Evolutionary conservation across 1,140 invertebrate species (phyloP).

Genomic region (Bilobella aurantiaca): DNA sequence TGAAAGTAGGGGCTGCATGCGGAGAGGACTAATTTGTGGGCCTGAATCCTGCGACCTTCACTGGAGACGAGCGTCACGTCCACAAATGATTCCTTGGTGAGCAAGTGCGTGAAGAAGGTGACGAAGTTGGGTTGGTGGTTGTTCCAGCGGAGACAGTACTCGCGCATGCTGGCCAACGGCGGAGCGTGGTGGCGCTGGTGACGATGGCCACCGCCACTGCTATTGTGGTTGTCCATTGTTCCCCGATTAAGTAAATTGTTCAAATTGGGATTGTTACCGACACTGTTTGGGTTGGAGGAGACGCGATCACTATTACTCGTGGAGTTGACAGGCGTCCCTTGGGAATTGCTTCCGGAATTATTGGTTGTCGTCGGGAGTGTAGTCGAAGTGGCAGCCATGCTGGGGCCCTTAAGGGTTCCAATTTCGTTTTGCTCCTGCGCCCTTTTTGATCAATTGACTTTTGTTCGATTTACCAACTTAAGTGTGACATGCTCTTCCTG

Average conservation of each 20-base stretch:
- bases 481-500: no score
- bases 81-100: slow-evolving; percentile 68
- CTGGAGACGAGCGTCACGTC: slow-evolving; percentile 74
- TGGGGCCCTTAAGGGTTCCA: no score
- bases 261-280: slow-evolving; percentile 1
- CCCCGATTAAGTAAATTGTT: not conserved
- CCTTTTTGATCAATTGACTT: no score
- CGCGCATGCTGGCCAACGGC: slow-evolving; percentile 8
- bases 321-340: no score
- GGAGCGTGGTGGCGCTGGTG: not conserved
- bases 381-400: not conserved
- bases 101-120: slow-evolving; percentile 65
- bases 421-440: no score
- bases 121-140: slow-evolving; percentile 82
- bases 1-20: slow-evolving; percentile 79
- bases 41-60: slow-evolving; percentile 68
- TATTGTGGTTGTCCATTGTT: not conserved
- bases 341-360: no score
- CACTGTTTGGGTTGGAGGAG: not conserved
- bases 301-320: not conserved
- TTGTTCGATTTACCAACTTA: no score
- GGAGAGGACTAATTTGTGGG: slow-evolving; percentile 74
- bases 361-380: not conserved
- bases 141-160: slow-evolving; percentile 78
- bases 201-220: no score